Evolutionary conservation across 1,140 invertebrate genomes (phyloP), one percentile per base, ranked within the genome.

Genomic region (Euglossa dilemma): DNA sequence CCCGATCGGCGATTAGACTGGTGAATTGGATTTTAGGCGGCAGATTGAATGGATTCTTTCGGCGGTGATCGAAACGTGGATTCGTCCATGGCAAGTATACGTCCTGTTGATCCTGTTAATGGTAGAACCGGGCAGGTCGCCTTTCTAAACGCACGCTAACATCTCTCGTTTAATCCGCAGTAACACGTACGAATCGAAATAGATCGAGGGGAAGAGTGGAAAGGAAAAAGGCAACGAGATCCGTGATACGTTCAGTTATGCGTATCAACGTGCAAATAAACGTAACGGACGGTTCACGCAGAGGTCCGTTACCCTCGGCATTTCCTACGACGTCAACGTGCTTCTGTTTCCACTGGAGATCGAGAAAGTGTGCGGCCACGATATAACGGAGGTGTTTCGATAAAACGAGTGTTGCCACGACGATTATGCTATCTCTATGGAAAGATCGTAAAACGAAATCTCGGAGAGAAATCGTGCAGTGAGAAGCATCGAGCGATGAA

Each of bases 231-330:
- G n/a, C 52, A 50, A 23, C 47, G 12, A 20, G 54, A 57, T 57
- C 45, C 25, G 59, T 50, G 43, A 78, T 70, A 56, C 8, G 36
- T 57, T 70, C 52, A 47, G 63, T 64, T 73, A 75, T 54, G 36
- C 47, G 18, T 67, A 50, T 45, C 50, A 79, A 77, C 72, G 61
- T 61, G 56, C 69, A 18, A 76, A 63, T 66, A 18, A 45, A 61
- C 78, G 61, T 64, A 85, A 85, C 84, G 84, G 73, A 71, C 54
- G 36, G 74, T 85, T 74, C 80, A 61, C 14, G 25, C 25, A 52
- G 25, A 85, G 64, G 59, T 80, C 85, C 86, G 85, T 86, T 87
- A 86, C 47, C 70, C 56, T 84, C 70, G 45, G 18, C 20, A 43
- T 67, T 76, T 50, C 63, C 23, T 56, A 52, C 70, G 45, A 43